Base-by-base conservation (phyloP, 2,888 invertebrate genomes). In the Morpho deidamia region DNA sequence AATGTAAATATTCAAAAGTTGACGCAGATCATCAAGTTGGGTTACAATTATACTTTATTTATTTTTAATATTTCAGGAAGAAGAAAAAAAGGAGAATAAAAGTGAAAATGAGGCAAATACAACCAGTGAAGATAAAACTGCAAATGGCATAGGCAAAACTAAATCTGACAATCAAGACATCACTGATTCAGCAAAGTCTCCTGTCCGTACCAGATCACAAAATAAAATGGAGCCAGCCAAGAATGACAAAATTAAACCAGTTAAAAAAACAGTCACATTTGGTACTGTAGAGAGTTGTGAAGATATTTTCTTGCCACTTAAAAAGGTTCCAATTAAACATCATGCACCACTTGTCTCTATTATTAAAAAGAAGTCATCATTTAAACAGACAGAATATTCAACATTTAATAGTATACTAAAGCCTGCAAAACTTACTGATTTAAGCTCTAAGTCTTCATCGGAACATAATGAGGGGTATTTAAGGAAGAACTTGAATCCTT, bases 261-360 rank as follows among this genome's bases (percentile, higher is more conserved):
- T 90, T 54, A 92, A 92, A 76, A 92, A 92, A 81, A 92, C 92
- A 44, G 92, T 92, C 14, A 92, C 92, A 50, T 92, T 92, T 77
- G 92, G 92, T 60, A 91, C 91, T 64, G 91, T 92, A 55, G 92
- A 92, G 70, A 92, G 92, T 60, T 92, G 92, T 73, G 92, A 92
- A 75, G 92, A 92, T 69, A 87, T 84, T 59, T 83, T 90, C 66
- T 85, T 91, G 61, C 90, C 91, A 35, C 76, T 91, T 7, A 92
- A 91, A 71, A 91, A 90, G 66, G 83, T 92, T 60, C 87, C 90
- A 43, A 83, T 88, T 45, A 92, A 92, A 77, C 90, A 91, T 55
- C 90, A 91, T 73, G 91, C 91, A 62, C 92, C 92, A 42, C 82
- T 92, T 51, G 83, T 92, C 51, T 91, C 92, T 48, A 92, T 92